Percentiles rank a stretch among this genome's conserved stretches.
phyloP scores from a whole-genome alignment of 2,888 invertebrate genomes.

The Ctena decussata region DNA sequence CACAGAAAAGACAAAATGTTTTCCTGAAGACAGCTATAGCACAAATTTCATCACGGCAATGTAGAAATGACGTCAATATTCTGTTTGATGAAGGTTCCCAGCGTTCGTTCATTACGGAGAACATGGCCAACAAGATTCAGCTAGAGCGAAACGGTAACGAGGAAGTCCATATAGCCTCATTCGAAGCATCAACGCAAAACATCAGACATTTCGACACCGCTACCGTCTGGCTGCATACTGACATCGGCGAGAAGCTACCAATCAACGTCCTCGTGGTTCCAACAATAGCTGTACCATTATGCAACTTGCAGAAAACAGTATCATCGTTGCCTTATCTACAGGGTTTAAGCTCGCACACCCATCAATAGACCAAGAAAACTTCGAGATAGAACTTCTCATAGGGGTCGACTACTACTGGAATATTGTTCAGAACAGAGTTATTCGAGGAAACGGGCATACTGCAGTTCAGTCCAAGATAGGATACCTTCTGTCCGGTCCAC shows the following conservation, averaged over 20 bases:
- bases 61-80: conserved; percentile 8
- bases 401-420: background rate
- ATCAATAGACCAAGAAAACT: background rate
- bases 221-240: conserved; percentile 30
- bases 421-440: background rate
- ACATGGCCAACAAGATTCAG: conserved; percentile 43
- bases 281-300: conserved; percentile 46
- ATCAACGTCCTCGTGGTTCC: conserved; percentile 57
- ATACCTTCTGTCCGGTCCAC: background rate
- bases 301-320: background rate
- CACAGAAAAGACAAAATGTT: background rate
- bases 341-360: background rate
- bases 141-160: conserved; percentile 26
- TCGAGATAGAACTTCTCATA: conserved; percentile 1
- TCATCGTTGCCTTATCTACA: background rate
- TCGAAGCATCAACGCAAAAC: conserved; percentile 28
- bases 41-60: background rate
- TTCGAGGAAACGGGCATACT: conserved; percentile 8
- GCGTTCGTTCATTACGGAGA: conserved; percentile 40
- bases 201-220: conserved; percentile 8
- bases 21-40: conserved; percentile 28
- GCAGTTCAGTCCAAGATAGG: background rate
- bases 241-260: conserved; percentile 19
- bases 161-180: conserved; percentile 26
- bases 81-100: conserved; percentile 40